Conservation (phyloP, 2,113 vertebrate species). For the Scopus umbretta region DNA sequence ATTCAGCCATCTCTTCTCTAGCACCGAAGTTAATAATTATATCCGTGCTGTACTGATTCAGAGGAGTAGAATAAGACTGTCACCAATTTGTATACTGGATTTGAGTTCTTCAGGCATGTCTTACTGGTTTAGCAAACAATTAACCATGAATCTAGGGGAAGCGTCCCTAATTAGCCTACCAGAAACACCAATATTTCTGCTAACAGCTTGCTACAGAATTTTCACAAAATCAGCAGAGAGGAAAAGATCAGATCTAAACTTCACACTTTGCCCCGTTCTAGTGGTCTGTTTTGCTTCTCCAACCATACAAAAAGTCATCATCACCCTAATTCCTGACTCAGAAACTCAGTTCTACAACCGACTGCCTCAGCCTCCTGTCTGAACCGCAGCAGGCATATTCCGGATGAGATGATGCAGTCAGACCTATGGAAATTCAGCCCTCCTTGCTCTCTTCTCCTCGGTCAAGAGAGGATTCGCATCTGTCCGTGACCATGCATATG, state of each 20-base stretch:
- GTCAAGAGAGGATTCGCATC: not conserved
- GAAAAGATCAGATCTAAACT: not conserved
- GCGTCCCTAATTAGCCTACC: not conserved
- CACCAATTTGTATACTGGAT: not conserved
- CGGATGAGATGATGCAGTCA: not conserved
- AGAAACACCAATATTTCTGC: not conserved
- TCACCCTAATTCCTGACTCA: not conserved
- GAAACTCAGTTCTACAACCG: not conserved
- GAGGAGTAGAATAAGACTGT: not conserved
- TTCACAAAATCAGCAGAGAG: not conserved
- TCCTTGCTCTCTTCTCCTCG: not conserved
- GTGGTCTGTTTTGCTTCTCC: not conserved
- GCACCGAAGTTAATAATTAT: not conserved
- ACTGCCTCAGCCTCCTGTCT: accelerated
- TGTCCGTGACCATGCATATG: accelerated
- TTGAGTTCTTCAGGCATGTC: not conserved
- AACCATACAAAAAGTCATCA: not conserved
- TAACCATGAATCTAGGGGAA: not conserved
- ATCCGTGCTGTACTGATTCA: not conserved
- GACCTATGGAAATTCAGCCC: not conserved
- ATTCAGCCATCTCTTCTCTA: not conserved
- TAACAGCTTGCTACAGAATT: not conserved
- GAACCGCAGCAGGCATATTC: not conserved
- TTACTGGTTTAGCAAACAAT: not conserved
- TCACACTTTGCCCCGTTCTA: not conserved